Percentiles rank a stretch among this genome's conserved stretches.
These are phyloP conservation scores for Pterois miles DNA, from an alignment of 2,797 vertebrate genomes.

Conservation along the genomic window DNA sequence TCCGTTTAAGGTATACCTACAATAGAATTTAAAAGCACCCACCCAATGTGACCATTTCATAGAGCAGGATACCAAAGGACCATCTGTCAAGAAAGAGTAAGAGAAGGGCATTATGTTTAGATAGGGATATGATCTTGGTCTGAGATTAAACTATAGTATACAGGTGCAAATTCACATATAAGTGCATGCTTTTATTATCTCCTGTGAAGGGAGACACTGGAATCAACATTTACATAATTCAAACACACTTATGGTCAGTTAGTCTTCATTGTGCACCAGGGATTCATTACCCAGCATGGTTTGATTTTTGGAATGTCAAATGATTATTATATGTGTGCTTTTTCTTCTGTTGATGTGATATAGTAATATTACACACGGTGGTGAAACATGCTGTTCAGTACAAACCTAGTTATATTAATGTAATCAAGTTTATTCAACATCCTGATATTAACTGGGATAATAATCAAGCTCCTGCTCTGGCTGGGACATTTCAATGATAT, in stretches of 20 bases:
- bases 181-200: background rate
- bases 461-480: background rate
- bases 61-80: constrained; percentile 95
- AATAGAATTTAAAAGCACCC: constrained; percentile 40
- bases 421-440: background rate
- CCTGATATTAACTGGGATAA: background rate
- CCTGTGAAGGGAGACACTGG: too few species aligned
- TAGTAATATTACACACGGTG: too few species aligned
- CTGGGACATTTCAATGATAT: background rate
- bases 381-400: background rate
- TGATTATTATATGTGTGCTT: too few species aligned
- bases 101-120: background rate
- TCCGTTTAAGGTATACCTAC: background rate
- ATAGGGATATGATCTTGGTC: background rate
- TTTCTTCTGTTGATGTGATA: too few species aligned
- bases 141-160: background rate
- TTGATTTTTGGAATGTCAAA: too few species aligned
- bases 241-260: too few species aligned
- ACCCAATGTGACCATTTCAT: constrained; percentile 95
- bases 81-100: constrained; percentile 81
- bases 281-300: too few species aligned
- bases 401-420: background rate
- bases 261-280: too few species aligned
- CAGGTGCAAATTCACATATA: background rate
- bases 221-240: too few species aligned